Conservation (phyloP, 2,888 invertebrate genomes). For the Himalopsyche tibetana region DNA sequence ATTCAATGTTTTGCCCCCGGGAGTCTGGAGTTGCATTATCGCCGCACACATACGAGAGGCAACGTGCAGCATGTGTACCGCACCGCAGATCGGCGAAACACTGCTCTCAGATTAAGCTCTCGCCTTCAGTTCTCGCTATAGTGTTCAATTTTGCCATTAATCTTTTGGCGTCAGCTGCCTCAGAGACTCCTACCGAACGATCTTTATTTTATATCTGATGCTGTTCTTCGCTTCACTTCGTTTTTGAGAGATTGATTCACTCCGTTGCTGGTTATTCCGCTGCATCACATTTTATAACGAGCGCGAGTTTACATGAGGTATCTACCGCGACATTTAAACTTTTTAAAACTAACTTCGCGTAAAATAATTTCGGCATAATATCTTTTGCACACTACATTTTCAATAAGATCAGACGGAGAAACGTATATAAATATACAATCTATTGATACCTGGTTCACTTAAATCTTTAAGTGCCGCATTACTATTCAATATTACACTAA, state of each 20-base stretch:
- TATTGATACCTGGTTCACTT: no score
- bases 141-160: constrained; percentile 20
- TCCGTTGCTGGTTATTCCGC: background rate
- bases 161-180: constrained; percentile 32
- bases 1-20: constrained; percentile 15
- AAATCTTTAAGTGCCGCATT: no score
- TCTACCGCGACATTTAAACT: no score
- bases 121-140: background rate
- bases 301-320: no score
- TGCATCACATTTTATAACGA: background rate
- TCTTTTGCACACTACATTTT: no score
- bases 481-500: no score
- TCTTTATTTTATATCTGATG: constrained; percentile 11
- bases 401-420: no score
- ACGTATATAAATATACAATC: no score
- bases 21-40: constrained; percentile 19
- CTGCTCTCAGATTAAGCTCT: constrained; percentile 15
- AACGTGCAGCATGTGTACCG: background rate
- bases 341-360: no score
- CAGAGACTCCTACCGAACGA: background rate
- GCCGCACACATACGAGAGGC: background rate
- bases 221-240: background rate
- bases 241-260: constrained; percentile 34
- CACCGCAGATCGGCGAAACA: constrained; percentile 4
- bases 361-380: no score